Conservation (phyloP, 2,888 invertebrate species). For the Heteromurus nitidus region DNA sequence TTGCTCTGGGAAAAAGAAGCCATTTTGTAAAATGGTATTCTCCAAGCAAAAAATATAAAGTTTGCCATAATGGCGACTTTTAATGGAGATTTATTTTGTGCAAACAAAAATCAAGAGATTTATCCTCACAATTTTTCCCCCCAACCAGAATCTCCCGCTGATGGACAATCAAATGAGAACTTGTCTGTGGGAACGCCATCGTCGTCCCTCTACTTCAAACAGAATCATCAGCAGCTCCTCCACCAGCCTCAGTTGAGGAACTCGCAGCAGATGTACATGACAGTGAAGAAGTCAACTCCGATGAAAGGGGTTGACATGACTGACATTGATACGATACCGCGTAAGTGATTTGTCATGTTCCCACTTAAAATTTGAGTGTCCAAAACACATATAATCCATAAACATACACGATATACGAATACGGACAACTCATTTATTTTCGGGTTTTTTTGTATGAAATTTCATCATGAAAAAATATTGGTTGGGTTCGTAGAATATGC, state of each 20-base stretch:
- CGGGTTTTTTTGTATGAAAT: neutral
- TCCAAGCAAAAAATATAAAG: no score
- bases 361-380: neutral
- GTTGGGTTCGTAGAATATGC: slow-evolving; percentile 77
- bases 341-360: slow-evolving; percentile 58
- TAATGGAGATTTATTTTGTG: slow-evolving; percentile 1
- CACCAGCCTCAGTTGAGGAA: slow-evolving; percentile 29
- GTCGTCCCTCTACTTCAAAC: slow-evolving; percentile 72
- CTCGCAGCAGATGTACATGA: slow-evolving; percentile 71
- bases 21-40: no score
- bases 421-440: neutral
- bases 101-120: neutral
- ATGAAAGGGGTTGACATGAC: slow-evolving; percentile 74
- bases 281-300: slow-evolving; percentile 72
- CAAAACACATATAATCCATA: neutral
- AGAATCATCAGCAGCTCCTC: slow-evolving; percentile 62
- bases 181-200: slow-evolving; percentile 70
- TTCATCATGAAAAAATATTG: neutral
- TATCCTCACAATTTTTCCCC: neutral
- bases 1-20: neutral
- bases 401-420: neutral
- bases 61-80: neutral
- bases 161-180: slow-evolving; percentile 71
- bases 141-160: slow-evolving; percentile 68
- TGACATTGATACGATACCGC: slow-evolving; percentile 78